These are phyloP conservation scores for Yponomeuta cagnagella DNA, from an alignment of 2,888 invertebrate species.

Conservation along the genomic window DNA sequence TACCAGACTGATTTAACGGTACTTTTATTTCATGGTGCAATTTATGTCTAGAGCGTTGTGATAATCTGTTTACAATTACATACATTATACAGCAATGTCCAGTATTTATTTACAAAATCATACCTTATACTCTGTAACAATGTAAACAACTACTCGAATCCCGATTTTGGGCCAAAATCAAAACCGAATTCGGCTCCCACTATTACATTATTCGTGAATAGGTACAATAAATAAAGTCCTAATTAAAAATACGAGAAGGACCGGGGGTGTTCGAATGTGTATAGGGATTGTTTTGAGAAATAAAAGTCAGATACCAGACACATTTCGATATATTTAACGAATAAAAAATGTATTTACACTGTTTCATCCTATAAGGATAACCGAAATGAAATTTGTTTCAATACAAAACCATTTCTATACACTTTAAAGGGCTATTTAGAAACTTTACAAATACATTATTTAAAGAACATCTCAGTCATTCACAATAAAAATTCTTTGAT, in stretches of 20 bases:
- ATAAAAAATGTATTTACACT: constrained; percentile 13
- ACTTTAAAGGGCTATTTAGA: neutral
- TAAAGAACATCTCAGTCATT: neutral
- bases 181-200: too few relatives aligned
- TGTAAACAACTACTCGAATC: neutral
- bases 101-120: neutral
- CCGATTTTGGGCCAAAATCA: too few relatives aligned
- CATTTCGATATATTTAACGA: constrained; percentile 11
- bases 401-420: constrained; percentile 1
- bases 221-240: too few relatives aligned
- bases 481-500: neutral
- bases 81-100: constrained; percentile 47
- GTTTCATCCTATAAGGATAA: neutral
- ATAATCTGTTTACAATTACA: constrained; percentile 75
- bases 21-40: constrained; percentile 76
- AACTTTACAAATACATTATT: neutral
- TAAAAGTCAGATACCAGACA: constrained; percentile 8
- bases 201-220: too few relatives aligned
- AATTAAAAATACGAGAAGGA: too few relatives aligned
- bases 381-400: neutral
- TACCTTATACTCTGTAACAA: neutral
- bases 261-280: too few relatives aligned
- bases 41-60: constrained; percentile 76
- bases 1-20: constrained; percentile 76
- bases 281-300: neutral